Evolutionary conservation across 2,113 vertebrate species (phyloP).

Genomic region (Odontesthes bonariensis): DNA sequence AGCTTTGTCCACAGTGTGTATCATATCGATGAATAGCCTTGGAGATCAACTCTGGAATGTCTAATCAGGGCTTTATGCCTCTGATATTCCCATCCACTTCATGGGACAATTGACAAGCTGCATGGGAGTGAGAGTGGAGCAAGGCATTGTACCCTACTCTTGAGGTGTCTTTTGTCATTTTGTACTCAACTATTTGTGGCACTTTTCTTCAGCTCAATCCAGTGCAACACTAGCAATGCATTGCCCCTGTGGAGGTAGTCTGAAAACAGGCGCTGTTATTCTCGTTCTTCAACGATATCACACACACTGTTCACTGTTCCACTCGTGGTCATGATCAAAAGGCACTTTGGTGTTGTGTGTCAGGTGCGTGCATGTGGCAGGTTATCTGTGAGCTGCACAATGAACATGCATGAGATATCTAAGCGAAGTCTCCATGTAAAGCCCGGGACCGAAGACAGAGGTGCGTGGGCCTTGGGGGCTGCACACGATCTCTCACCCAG

Average conservation of each 20-base stretch:
- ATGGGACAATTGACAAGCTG: neutral
- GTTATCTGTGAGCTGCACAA: slow-evolving; percentile 21
- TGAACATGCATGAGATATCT: slow-evolving; percentile 23
- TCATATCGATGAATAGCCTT: too few relatives aligned
- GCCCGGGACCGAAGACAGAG: slow-evolving; percentile 54
- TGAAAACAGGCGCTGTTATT: neutral
- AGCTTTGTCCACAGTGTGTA: too few relatives aligned
- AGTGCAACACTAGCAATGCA: neutral
- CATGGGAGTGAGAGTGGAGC: neutral
- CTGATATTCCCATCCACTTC: slow-evolving; percentile 5
- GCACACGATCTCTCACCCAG: slow-evolving; percentile 66
- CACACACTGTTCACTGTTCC: slow-evolving; percentile 25
- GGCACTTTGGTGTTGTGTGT: slow-evolving; percentile 13
- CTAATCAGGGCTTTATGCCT: neutral
- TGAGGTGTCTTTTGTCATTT: slow-evolving; percentile 3
- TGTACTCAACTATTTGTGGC: slow-evolving; percentile 3
- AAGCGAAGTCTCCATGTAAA: slow-evolving; percentile 35
- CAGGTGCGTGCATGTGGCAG: neutral
- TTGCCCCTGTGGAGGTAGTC: neutral
- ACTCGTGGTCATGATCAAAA: slow-evolving; percentile 59
- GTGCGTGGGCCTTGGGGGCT: slow-evolving; percentile 59
- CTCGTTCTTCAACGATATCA: slow-evolving; percentile 4
- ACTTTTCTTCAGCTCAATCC: slow-evolving; percentile 21
- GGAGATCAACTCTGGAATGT: neutral
- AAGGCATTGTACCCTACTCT: neutral